Base-by-base conservation (phyloP, 2,888 invertebrate genomes). In the Pterostichus niger region DNA sequence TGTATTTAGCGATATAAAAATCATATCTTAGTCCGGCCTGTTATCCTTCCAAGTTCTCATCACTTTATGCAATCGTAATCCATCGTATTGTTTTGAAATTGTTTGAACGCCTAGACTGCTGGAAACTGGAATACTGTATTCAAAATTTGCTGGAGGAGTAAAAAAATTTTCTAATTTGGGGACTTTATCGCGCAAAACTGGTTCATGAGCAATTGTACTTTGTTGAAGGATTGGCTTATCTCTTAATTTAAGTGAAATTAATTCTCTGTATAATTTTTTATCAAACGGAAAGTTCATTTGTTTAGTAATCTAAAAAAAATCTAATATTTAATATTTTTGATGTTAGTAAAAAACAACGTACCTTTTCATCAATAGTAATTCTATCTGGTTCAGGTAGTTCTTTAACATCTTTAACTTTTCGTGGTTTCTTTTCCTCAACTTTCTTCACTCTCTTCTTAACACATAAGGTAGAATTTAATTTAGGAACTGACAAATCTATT, bases 221-320 rank as follows among this genome's bases (percentile, higher is more conserved):
- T 61, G 35, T 33, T 33, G 40, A 13, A 11, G 3, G 0, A 31
- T 3, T 54, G 54, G 33, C 24, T 76, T 83, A 11, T 35, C 83
- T 17, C n/a, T 35, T 52, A 83, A 40, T 40, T 83, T 64, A 40
- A 83, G n/a, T 17, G 83, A 83, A 17, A 88, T 87, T 79, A 88
- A 85, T 84, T 87, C 86, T 81, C 86, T 87, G 79, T 86, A 88
- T 59, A 88, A 85, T 64, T 86, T 82, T 84, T 86, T 84, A 54
- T 85, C 85, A 54, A 85, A 85, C 0, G 87, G 87, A 84, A 87
- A 87, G 84, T 88, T 88, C 6, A 88, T 85, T 84, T 86, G 85
- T 76, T 85, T 85, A 9, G 87, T 84, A 24, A 87, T 82, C 88
- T 88, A 59, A 81, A 87, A 87, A n/a, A 68, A 68, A 73, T 68